Evolutionary conservation across 1,140 invertebrate genomes (phyloP), one percentile per base, ranked within the genome.

Genomic region (Globodera ellingtonae): DNA sequence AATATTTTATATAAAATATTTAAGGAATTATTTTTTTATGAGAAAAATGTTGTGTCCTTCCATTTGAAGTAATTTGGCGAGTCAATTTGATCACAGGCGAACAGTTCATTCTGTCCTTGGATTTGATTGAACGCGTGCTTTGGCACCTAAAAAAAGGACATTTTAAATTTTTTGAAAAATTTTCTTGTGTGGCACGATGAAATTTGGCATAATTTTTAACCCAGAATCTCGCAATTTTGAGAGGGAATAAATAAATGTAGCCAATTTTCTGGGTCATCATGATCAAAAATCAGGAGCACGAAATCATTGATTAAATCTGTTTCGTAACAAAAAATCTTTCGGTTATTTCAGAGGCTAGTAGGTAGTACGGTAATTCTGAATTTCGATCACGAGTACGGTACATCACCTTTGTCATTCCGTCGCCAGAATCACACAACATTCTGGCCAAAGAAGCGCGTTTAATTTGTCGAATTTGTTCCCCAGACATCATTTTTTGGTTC

Each of bases 401-500:
- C 0, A 5, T 46, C 44, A 76, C 75, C 18, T 6, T 18, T 47
- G 75, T 84, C 83, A 84, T 84, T 13, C 85, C 85, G 75, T 84
- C 83, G 13, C 69, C 52, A 15, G 83, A 86, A 67, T 94, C 93
- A 85, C 94, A 95, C 48, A 95, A 91, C 15, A 95, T 90, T 84
- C 93, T 90, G 0, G 93, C 91, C 48, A 94, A 87, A 0, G 92
- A 92, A 0, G 91, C 91, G 84, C 94, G 94, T 74, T 93, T 92
- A 62, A 95, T 92, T 90, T 94, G 92, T 72, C 90, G 85, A 66
- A 95, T 86, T 90, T 95, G 94, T 13, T 83, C 84, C 13, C 93
- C 92, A 79, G 92, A 93, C 85, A 98, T 98, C 0, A 93, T 91
- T 0, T 93, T 91, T 1, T 93, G 93, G 90, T 94, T 96, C 91